Base-by-base conservation (phyloP, 1,140 invertebrate genomes). In the Drepana arcuata region DNA sequence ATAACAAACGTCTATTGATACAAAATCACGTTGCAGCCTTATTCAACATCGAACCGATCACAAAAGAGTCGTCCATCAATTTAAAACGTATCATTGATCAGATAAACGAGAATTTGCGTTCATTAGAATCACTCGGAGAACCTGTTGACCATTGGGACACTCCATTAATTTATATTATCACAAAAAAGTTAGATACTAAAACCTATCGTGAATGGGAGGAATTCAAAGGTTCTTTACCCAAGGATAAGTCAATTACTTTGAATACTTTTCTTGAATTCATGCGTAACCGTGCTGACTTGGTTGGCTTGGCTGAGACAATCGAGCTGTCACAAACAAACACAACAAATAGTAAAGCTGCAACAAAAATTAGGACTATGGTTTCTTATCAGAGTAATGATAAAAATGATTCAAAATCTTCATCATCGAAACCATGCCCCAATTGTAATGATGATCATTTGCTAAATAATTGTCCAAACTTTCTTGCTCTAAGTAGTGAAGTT, bases 1-100 rank as follows among this genome's bases (percentile, higher is more conserved):
- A 69, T 5, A 61, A 66, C 24, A 51, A 57, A 12, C 36, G 57
- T 4, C 14, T 65, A 7, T 34, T 77, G 0, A 41, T 61, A 14
- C 37, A 66, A n/a, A 43, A 58, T 13, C 58, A 62, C 14, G 27
- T 69, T 0, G 37, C 52, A 30, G 33, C 46, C 6, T 37, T 70
- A 5, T 49, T 69, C 7, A 44, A 54, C 6, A 13, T 58, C 2
- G 15, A 31, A 2, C 3, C 14, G 4, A 24, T 71, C 5, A 33
- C n/a, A 18, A 63, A 50, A 28, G 57, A 56, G 36, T 47, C 42
- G 0, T 31, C 34, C n/a, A 12, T 14, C 4, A 31, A 23, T 2
- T 33, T 66, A 11, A 35, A 52, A 2, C 21, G 48, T 9, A 31
- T 67, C 12, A 25, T 61, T 4, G 56, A 70, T 25, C 30, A 34